These are phyloP conservation scores for Amblyjoppa fuscipennis DNA, from an alignment of 2,888 invertebrate genomes.

Conservation along the genomic window DNA sequence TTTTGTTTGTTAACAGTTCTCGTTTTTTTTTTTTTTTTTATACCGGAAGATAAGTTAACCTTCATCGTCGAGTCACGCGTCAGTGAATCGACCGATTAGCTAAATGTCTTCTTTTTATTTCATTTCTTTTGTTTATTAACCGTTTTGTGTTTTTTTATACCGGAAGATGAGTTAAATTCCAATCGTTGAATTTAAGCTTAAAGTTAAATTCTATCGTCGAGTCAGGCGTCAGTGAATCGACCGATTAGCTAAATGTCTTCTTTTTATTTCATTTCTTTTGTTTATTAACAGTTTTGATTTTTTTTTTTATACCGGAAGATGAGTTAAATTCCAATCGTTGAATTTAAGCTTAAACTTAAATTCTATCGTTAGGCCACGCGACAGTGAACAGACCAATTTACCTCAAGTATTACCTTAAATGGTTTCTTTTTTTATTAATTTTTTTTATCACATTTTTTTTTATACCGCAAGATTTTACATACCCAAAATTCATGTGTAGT, in stretches of 20 bases:
- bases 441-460: not conserved
- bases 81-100: not conserved
- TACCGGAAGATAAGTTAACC: constrained; percentile 17
- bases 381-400: not conserved
- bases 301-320: not conserved
- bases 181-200: not conserved
- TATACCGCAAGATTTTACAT: not conserved
- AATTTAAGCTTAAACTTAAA: constrained; percentile 6
- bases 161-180: too few relatives aligned
- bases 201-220: constrained; percentile 15
- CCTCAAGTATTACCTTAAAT: too few relatives aligned
- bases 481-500: not conserved
- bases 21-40: not conserved
- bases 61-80: not conserved
- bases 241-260: not conserved
- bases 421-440: not conserved
- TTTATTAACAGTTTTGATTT: not conserved
- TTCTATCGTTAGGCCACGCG: not conserved
- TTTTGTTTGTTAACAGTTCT: not conserved
- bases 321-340: too few relatives aligned
- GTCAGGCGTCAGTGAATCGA: not conserved
- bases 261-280: not conserved
- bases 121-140: too few relatives aligned
- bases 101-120: not conserved
- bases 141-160: not conserved